Percentiles rank a stretch among this genome's conserved stretches.
phyloP scores from a whole-genome alignment of 1,140 invertebrate genomes.

The Bombus haemorrhoidalis region DNA sequence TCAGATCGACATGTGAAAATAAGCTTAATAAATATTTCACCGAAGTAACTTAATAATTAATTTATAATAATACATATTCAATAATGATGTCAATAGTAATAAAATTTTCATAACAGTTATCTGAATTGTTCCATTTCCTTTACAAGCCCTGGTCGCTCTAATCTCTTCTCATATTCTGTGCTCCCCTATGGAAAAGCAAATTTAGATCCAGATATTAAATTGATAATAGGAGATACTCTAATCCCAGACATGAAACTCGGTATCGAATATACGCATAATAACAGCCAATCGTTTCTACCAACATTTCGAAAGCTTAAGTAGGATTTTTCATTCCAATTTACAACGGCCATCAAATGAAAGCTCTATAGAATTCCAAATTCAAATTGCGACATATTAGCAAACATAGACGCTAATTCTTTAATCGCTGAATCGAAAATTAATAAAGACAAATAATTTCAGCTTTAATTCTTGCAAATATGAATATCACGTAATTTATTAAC shows the following conservation, averaged over 20 bases:
- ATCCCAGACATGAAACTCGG: not conserved
- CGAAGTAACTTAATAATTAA: not conserved
- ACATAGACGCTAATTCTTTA: too few species aligned
- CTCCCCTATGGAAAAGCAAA: too few species aligned
- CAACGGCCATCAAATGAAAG: not conserved
- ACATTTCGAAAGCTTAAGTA: not conserved
- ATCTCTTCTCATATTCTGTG: not conserved
- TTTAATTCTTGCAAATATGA: too few species aligned
- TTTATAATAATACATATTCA: not conserved
- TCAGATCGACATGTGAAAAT: too few species aligned
- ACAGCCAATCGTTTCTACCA: not conserved
- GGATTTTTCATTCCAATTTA: not conserved
- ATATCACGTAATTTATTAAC: too few species aligned
- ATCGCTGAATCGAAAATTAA: too few species aligned
- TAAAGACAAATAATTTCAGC: too few species aligned
- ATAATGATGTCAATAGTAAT: not conserved
- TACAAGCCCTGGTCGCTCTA: not conserved
- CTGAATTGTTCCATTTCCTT: not conserved
- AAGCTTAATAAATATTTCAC: too few species aligned
- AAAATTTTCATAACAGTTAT: not conserved
- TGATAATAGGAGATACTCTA: not conserved
- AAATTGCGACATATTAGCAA: too few species aligned
- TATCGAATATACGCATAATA: conserved; percentile 10
- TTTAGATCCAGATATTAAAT: conserved; percentile 19
- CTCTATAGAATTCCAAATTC: not conserved